Evolutionary conservation across 1,140 invertebrate species (phyloP), one percentile per base, ranked within the genome.

Genomic region (Hylaeus volcanicus): DNA sequence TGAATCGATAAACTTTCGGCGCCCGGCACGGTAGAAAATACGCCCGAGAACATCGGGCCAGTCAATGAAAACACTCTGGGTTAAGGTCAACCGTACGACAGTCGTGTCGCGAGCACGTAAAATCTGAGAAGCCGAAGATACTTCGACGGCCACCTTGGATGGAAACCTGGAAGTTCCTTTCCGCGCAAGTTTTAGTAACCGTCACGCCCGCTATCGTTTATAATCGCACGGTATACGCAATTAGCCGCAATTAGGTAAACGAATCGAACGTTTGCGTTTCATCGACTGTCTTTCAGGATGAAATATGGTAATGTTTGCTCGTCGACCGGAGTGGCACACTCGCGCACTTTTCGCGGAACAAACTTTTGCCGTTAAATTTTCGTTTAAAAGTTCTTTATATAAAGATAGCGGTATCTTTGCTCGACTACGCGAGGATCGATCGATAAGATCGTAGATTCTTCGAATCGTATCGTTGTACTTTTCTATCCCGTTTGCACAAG

Each of bases 41-140:
- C 74, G 72, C 60, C 41, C 84, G 73, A 73, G 84, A 69, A 45
- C 72, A 58, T 12, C 61, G 12, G 5, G 48, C 66, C 68, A 74
- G 58, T 86, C 74, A 85, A 82, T 82, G 83, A 86, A 75, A 74
- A 64, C 64, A 73, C 84, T 56, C 70, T 74, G 85, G 84, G 85
- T 86, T 86, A 86, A 86, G 85, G 85, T 86, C 85, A 53, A 55
- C 39, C 41, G 55, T 79, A 48, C 84, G 73, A 73, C 48, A 61
- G 26, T 14, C 64, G 43, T 74, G n/a, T 5, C n/a, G 55, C 14
- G 26, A 56, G 51, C 66, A 66, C 66, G 58, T 26, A 61, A 82
- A 74, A 53, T 64, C 73, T 53, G 73, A 65, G 26, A 55, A 74
- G 53, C 41, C 43, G 6, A 41, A n/a, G 64, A 14, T 14, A 39